These are phyloP conservation scores for Abrostola triplasia DNA, from an alignment of 2,888 invertebrate genomes.

Conservation along the genomic window DNA sequence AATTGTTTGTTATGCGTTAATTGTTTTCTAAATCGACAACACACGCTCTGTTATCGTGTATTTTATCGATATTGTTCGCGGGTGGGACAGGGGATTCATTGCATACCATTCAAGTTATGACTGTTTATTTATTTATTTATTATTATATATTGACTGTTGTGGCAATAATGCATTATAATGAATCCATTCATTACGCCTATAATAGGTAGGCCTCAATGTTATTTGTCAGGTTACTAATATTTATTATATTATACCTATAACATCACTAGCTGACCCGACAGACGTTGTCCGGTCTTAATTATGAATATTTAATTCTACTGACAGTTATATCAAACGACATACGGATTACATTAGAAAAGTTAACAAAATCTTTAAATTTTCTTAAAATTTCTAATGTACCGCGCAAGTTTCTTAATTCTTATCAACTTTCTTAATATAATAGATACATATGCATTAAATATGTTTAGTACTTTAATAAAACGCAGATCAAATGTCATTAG, in stretches of 20 bases:
- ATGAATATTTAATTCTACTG: too few species aligned
- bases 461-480: conserved; percentile 10
- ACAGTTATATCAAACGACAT: too few species aligned
- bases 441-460: conserved; percentile 9
- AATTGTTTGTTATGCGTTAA: conserved; percentile 62
- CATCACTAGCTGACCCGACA: too few species aligned
- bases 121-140: too few species aligned
- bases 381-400: too few species aligned
- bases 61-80: conserved; percentile 57
- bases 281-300: too few species aligned
- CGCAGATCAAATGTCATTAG: conserved; percentile 14
- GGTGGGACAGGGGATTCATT: conserved; percentile 45
- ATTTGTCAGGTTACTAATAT: conserved; percentile 19
- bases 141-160: conserved; percentile 49
- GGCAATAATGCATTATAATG: conserved; percentile 50
- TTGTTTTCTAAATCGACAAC: conserved; percentile 68
- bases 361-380: too few species aligned
- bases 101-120: conserved; percentile 55
- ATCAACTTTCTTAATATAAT: too few species aligned
- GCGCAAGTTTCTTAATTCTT: too few species aligned
- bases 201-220: too few species aligned
- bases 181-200: conserved; percentile 48
- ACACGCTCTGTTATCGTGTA: conserved; percentile 53
- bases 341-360: too few species aligned
- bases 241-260: conserved; percentile 1